Base-by-base conservation (phyloP, 2,797 vertebrate species). In the Uromys caudimaculatus region DNA sequence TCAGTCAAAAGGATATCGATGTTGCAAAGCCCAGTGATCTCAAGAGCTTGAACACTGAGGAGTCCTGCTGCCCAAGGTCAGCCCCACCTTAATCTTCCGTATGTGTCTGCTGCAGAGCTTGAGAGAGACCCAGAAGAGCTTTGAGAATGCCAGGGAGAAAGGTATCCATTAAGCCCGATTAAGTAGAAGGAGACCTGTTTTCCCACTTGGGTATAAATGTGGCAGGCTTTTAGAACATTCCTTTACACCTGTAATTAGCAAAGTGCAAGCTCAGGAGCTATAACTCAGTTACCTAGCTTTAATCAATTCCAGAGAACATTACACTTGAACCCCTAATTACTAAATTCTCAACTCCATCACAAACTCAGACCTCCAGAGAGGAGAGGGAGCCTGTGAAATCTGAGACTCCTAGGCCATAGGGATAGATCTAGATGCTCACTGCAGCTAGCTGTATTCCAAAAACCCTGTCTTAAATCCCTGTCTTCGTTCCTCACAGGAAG, bases 301-400 rank as follows among this genome's bases (percentile, higher is more conserved):
- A 94, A 90, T 75, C 58, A 73, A 29, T 92, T 93, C 86, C 75
- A 93, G 87, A 93, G 81, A 93, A 93, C 41, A 76, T 86, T 32
- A 44, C 23, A 92, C 44, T 62, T 91, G 83, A 84, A 94, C 85
- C 47, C 52, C 17, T 64, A 79, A 71, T 88, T 96, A 92, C 44
- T 50, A 71, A 64, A 88, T 92, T 69, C 0, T 69, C 69, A 92
- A 19, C 62, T 89, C 52, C 64, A 71, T 77, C 58, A 77, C 38
- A 93, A 90, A 94, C 24, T 19, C 23, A 79, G 23, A 41, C 41
- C 12, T 78, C 38, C 16, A 60, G 67, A 47, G 89, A 91, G 76
- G 16, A 85, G 38, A 92, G 9, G 79, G 29, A 87, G 35, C 16
- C n/a, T 90, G 19, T 38, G 44, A 75, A 89, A 79, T 75, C 16